phyloP scores from a whole-genome alignment of 1,140 invertebrate genomes.

The Phymorhynchus buccinoides region DNA sequence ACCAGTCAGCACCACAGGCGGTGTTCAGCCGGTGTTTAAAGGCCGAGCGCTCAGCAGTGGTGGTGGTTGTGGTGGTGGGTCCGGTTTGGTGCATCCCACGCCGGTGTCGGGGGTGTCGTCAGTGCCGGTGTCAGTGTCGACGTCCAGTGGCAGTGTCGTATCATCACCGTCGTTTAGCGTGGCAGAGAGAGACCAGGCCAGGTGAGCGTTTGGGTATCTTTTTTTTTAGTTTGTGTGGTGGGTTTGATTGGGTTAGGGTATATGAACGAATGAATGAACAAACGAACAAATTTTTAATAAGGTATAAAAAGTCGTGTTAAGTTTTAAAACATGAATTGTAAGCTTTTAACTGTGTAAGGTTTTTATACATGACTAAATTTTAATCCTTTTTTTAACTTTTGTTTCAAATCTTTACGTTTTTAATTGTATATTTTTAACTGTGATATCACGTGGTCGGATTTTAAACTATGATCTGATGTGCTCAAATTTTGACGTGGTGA shows the following conservation, averaged over 20 bases:
- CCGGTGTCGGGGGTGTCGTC: conserved; percentile 32
- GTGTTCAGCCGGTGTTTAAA: background rate
- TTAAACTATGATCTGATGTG: too few relatives aligned
- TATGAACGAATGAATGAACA: too few relatives aligned
- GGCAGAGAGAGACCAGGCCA: conserved; percentile 28
- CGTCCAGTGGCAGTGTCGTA: background rate
- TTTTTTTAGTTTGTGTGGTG: background rate
- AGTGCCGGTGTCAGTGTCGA: background rate
- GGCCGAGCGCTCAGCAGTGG: background rate
- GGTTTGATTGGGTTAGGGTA: background rate
- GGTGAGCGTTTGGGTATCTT: background rate
- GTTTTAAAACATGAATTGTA: too few relatives aligned
- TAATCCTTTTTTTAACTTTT: too few relatives aligned
- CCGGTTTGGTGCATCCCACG: conserved; percentile 41
- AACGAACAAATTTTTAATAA: too few relatives aligned
- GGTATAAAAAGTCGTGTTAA: too few relatives aligned
- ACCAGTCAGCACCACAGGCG: conserved; percentile 56
- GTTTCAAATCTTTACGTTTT: too few relatives aligned
- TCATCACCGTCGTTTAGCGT: background rate
- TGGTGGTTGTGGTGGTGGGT: background rate
- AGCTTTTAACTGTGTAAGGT: too few relatives aligned
- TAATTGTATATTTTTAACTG: too few relatives aligned
- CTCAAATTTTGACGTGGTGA: too few relatives aligned
- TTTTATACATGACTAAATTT: too few relatives aligned
- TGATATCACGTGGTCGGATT: too few relatives aligned